Percentiles rank a stretch among this genome's conserved stretches.
Evolutionary conservation across 92 coral and sea anemone genomes (phyloP).

Genomic region (Isaurus tuberculatus): DNA sequence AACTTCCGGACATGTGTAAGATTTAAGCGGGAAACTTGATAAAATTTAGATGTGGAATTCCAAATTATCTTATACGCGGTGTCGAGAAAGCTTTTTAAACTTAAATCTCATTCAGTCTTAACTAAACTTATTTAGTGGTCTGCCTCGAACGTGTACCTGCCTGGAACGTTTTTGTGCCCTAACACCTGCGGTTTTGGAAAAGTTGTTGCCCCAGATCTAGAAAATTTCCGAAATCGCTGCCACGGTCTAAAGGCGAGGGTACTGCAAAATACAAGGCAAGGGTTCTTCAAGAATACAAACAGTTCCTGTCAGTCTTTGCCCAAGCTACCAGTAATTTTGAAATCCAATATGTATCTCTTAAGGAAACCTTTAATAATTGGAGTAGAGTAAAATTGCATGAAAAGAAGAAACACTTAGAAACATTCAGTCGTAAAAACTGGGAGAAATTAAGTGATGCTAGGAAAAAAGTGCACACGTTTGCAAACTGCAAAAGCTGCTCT

Average conservation of each 20-base stretch:
- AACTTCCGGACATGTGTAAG: background rate
- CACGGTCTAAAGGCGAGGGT: constrained; percentile 48
- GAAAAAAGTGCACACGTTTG: constrained; percentile 50
- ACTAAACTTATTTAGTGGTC: background rate
- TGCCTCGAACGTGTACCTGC: constrained; percentile 3
- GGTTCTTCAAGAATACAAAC: constrained; percentile 53
- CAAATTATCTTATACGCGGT: background rate
- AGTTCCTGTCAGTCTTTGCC: constrained; percentile 19
- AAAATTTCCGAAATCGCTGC: constrained; percentile 9
- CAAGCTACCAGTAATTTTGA: constrained; percentile 34
- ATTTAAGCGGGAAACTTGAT: constrained; percentile 29
- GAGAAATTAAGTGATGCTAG: constrained; percentile 28
- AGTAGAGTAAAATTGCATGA: constrained; percentile 29
- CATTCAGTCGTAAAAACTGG: constrained; percentile 52
- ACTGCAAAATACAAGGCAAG: constrained; percentile 55
- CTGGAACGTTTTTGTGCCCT: constrained; percentile 69
- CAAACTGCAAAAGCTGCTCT: constrained; percentile 54
- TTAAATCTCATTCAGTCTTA: background rate
- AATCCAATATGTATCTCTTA: constrained; percentile 12
- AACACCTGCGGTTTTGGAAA: constrained; percentile 63
- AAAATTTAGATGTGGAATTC: constrained; percentile 7
- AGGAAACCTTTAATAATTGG: constrained; percentile 31
- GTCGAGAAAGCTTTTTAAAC: background rate
- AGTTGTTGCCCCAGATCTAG: constrained; percentile 50
- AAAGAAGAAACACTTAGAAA: constrained; percentile 32